Evolutionary conservation across 2,888 invertebrate species (phyloP).

Genomic region (Tricholauxania praeusta): DNA sequence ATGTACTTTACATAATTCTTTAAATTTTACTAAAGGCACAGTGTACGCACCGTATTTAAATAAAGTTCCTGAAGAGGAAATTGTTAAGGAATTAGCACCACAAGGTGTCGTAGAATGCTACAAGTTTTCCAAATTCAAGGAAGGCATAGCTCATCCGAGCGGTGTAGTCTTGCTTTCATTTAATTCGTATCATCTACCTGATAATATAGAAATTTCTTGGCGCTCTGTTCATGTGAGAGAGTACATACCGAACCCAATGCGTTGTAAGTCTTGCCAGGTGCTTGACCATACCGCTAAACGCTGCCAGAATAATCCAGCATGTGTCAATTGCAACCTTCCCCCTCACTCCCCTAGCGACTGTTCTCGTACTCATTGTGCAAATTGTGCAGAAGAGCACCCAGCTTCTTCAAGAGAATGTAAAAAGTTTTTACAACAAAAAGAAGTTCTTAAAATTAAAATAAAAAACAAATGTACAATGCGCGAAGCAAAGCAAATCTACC

Average conservation of each 20-base stretch:
- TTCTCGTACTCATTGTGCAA: slow-evolving; percentile 36
- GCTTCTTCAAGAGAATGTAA: slow-evolving; percentile 30
- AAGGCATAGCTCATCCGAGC: not conserved
- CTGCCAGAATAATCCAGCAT: slow-evolving; percentile 35
- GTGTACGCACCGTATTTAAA: slow-evolving; percentile 39
- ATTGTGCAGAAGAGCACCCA: slow-evolving; percentile 38
- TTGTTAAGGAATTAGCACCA: slow-evolving; percentile 32
- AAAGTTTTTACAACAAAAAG: slow-evolving; percentile 36
- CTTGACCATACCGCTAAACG: slow-evolving; percentile 43
- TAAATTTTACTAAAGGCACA: slow-evolving; percentile 33
- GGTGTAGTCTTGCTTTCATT: slow-evolving; percentile 30
- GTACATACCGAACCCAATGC: slow-evolving; percentile 42
- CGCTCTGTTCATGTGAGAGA: slow-evolving; percentile 35
- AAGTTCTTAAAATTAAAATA: slow-evolving; percentile 35
- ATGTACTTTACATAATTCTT: slow-evolving; percentile 31
- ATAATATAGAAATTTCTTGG: slow-evolving; percentile 38
- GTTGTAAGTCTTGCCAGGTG: slow-evolving; percentile 41
- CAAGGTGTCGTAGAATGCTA: slow-evolving; percentile 41
- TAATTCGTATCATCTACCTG: slow-evolving; percentile 28
- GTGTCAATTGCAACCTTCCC: slow-evolving; percentile 39
- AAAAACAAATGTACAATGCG: slow-evolving; percentile 19
- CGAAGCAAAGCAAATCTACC: too few relatives aligned
- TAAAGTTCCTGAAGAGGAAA: slow-evolving; percentile 24
- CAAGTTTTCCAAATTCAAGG: too few relatives aligned
- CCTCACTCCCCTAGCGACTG: slow-evolving; percentile 33